Evolutionary conservation across 2,888 invertebrate genomes (phyloP), one percentile per base, ranked within the genome.

Genomic region (Dasypolia templi): DNA sequence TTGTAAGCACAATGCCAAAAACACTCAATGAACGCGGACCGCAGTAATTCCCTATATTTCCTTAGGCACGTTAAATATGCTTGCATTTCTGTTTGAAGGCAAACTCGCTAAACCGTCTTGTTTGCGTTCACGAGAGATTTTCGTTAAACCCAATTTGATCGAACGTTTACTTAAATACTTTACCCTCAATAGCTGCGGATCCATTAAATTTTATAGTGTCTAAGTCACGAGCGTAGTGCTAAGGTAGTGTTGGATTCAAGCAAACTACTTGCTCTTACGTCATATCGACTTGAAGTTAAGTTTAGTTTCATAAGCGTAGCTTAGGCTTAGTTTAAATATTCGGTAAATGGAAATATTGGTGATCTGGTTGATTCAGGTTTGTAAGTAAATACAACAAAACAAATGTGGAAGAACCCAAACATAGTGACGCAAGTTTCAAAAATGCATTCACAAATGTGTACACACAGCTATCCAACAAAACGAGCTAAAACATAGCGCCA

Each of bases 401-500:
- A n/a, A 32, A 32, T 4, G 2, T 39, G 0, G 17, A 49, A 32
- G 12, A 46, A 53, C 2, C 14, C 32, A 71, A 39, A 59, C 12
- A 53, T 32, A n/a, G 14, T 22, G 12, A 17, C 49, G 14, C 32
- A 72, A 49, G 42, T 56, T 49, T 49, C 29, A 71, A 76, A 79
- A 70, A 72, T 74, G 67, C 51, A 75, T 72, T 67, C 44, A 61
- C 74, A 56, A 84, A 80, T 81, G 58, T 82, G 67, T 72, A 73
- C 63, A 68, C 56, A 83, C 77, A 83, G 62, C 84, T 76, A 86
- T 79, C 86, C 81, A 87, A 86, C 82, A 85, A 80, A 84, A 83
- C 79, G 76, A 81, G 7, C 44, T 84, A 87, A 87, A 88, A 84
- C 83, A 72, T 82, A 81, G 78, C 71, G 65, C 77, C 75, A 83